Evolutionary conservation across 1,140 invertebrate species (phyloP).

Genomic region (Dolichoris vasculosae): DNA sequence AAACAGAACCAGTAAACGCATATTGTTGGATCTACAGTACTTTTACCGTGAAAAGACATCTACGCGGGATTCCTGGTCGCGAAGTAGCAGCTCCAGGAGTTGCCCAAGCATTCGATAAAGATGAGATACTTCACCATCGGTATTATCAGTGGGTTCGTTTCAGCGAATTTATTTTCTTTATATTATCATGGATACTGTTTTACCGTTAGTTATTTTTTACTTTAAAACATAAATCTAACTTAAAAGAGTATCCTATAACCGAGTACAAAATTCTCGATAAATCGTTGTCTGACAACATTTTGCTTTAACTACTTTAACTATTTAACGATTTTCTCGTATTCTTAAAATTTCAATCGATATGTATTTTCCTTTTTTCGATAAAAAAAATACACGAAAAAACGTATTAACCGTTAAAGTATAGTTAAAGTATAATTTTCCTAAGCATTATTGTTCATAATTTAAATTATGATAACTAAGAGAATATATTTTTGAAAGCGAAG

Average conservation of each 20-base stretch:
- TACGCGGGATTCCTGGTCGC: conserved; percentile 60
- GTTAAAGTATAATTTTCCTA: too few relatives aligned
- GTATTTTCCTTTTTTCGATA: too few relatives aligned
- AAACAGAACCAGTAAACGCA: conserved; percentile 75
- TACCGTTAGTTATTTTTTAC: neutral
- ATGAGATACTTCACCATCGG: conserved; percentile 74
- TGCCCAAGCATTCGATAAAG: conserved; percentile 63
- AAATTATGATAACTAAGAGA: too few relatives aligned
- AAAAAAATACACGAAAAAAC: too few relatives aligned
- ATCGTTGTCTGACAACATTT: too few relatives aligned
- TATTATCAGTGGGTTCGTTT: conserved; percentile 80
- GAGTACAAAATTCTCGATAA: too few relatives aligned
- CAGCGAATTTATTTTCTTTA: neutral
- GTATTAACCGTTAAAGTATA: too few relatives aligned
- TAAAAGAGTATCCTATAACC: neutral
- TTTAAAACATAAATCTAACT: neutral
- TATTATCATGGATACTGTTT: neutral
- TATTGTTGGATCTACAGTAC: conserved; percentile 82
- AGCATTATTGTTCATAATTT: too few relatives aligned
- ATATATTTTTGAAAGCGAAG: too few relatives aligned
- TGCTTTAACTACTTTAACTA: too few relatives aligned
- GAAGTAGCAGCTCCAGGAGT: conserved; percentile 63
- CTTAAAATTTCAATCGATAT: too few relatives aligned
- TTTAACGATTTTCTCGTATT: too few relatives aligned
- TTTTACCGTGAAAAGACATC: conserved; percentile 73